Evolutionary conservation across 2,113 vertebrate genomes (phyloP).

Genomic region (Himantopus leucocephalus): DNA sequence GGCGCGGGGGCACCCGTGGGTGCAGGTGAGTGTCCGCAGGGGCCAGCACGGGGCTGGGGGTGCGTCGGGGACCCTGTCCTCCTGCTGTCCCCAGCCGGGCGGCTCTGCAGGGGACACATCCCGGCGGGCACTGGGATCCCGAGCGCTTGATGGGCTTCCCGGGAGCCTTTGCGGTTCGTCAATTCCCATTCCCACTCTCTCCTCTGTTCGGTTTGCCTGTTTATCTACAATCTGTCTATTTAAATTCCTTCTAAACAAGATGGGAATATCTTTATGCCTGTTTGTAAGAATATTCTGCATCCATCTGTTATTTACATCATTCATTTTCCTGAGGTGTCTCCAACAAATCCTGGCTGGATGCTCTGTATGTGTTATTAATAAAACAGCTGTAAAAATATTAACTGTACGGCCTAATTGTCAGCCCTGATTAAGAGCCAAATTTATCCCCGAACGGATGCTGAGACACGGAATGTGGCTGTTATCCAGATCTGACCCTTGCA

Average conservation of each 20-base stretch:
- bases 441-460: constrained; percentile 67
- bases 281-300: constrained; percentile 74
- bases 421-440: constrained; percentile 71
- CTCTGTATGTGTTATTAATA: constrained; percentile 78
- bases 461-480: constrained; percentile 46
- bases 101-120: not conserved
- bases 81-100: not conserved
- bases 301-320: constrained; percentile 86
- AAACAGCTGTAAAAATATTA: constrained; percentile 90
- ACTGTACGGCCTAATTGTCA: constrained; percentile 78
- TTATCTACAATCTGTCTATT: constrained; percentile 77
- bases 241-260: constrained; percentile 75
- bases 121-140: accelerated
- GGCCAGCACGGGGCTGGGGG: not conserved
- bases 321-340: constrained; percentile 84
- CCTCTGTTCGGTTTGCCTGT: constrained; percentile 50
- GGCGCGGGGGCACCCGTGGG: not conserved
- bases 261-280: constrained; percentile 77
- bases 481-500: constrained; percentile 72
- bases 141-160: not conserved
- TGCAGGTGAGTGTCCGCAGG: no score
- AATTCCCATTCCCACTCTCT: not conserved
- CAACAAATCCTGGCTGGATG: constrained; percentile 80
- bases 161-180: not conserved
- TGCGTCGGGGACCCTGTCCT: not conserved